Evolutionary conservation across 2,113 vertebrate species (phyloP), one percentile per base, ranked within the genome.

Genomic region (Xiphorhynchus elegans): DNA sequence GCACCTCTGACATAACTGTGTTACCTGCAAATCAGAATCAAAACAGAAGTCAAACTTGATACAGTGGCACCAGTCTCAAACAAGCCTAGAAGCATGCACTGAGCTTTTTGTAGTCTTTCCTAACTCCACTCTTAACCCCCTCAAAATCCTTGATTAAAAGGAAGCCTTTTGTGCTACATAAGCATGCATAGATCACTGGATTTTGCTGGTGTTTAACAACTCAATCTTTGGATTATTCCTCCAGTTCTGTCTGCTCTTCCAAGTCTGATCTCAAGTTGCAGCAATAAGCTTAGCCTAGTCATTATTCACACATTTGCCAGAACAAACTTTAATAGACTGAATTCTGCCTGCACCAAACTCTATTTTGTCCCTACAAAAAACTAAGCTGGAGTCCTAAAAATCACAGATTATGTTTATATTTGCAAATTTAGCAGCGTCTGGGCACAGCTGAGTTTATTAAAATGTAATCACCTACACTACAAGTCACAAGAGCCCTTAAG

Each of bases 21-120:
- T 84, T 84, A 89, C 70, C 70, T 62, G 53, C 46, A 64, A 89
- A 79, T 47, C 72, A 73, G 67, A 79, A 70, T 59, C 42, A 80
- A 63, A 58, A 64, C 72, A 70, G 59, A 73, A 95, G 80, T 77
- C 92, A 95, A 93, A 87, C 82, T 86, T 75, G 63, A 52, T 95
- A 31, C 29, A 63, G 1, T 11, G 52, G 50, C 83, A 76, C 44
- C 7, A 13, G 24, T 47, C 33, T 92, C 59, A 87, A 90, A 90
- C 50, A 69, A 72, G 49, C n/a, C 62, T 42, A 70, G 58, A 46
- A 75, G 49, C 44, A 74, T 3, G 8, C 31, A 52, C 70, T 59
- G 50, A 70, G 94, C 70, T 89, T 96, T 95, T 94, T 55, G 73
- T 49, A 87, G 88, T 68, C 93, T 50, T 80, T 89, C 81, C 78